Base-by-base conservation (phyloP, 2,888 invertebrate genomes). In the Altica lythri region DNA sequence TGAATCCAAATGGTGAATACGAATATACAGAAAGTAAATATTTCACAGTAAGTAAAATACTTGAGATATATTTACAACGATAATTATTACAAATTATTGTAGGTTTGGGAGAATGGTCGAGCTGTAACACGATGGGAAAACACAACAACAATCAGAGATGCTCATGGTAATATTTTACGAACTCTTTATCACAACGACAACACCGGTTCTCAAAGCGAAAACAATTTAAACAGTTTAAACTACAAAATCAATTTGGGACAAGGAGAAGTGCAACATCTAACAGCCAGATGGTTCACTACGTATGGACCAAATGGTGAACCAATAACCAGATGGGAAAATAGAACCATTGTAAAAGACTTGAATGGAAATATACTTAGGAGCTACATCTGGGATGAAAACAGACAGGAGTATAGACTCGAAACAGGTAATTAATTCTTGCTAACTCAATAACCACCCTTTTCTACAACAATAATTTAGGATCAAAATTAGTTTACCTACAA, bases 131-230 rank as follows among this genome's bases (percentile, higher is more conserved):
- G 51, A 19, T 68, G 64, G 62, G 59, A 61, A 3, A 69, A 69
- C 34, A 61, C 63, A 5, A 68, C 68, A 2, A 68, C 62, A 2
- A 57, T 68, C n/a, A 60, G 58, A 38, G 69, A 69, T 42, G 58
- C 65, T 6, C 53, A 53, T 4, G 69, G 69, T 9, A 68, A 66
- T 37, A 59, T 69, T 22, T 13, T 69, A 6, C 64, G 59, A 25
- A 66, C 66, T 12, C 61, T 42, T 25, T 60, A 60, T 14, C 56
- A 52, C 16, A 56, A 63, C 42, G 59, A 50, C 10, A 45, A 56
- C 22, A 57, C 40, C 4, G 45, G 32, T 2, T 32, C 25, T 1
- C 32, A 51, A 19, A 16, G 32, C n/a, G 34, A 29, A 4, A 49
- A 16, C 18, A 29, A 19, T 22, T 43, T 42, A 18, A 44, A 46